Conservation (phyloP, 1,140 invertebrate genomes). For the Eurosta solidaginis region DNA sequence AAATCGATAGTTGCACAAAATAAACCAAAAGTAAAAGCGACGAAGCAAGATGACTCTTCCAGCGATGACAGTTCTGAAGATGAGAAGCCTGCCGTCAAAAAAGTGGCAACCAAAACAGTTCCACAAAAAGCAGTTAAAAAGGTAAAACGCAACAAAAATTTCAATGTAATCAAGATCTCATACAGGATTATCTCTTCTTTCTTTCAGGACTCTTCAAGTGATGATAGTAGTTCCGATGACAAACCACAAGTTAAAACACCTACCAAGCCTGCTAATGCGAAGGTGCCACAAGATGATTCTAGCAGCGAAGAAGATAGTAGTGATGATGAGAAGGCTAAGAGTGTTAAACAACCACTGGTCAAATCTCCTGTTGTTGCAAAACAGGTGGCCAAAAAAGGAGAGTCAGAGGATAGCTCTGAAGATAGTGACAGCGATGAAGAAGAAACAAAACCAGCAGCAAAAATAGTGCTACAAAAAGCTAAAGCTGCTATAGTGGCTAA, state of each 20-base stretch:
- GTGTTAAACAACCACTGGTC: neutral
- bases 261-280: slow-evolving; percentile 21
- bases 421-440: slow-evolving; percentile 50
- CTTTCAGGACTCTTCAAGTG: slow-evolving; percentile 35
- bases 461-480: slow-evolving; percentile 27
- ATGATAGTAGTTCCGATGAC: slow-evolving; percentile 42
- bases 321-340: slow-evolving; percentile 27
- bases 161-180: neutral
- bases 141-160: neutral
- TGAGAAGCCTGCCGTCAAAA: slow-evolving; percentile 40
- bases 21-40: slow-evolving; percentile 36
- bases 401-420: slow-evolving; percentile 22
- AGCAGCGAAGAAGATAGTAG: slow-evolving; percentile 19
- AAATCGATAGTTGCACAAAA: slow-evolving; percentile 34
- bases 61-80: slow-evolving; percentile 59
- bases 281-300: slow-evolving; percentile 26
- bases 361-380: slow-evolving; percentile 20
- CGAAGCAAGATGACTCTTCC: slow-evolving; percentile 59
- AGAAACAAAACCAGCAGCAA: slow-evolving; percentile 33
- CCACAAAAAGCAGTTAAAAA: slow-evolving; percentile 32
- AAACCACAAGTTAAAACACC: slow-evolving; percentile 39
- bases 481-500: slow-evolving; percentile 26
- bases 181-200: neutral
- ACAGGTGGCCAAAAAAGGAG: slow-evolving; percentile 29
- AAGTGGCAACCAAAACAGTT: slow-evolving; percentile 35